Base-by-base conservation (phyloP, 2,797 vertebrate genomes). In the Syngnathus acus region DNA sequence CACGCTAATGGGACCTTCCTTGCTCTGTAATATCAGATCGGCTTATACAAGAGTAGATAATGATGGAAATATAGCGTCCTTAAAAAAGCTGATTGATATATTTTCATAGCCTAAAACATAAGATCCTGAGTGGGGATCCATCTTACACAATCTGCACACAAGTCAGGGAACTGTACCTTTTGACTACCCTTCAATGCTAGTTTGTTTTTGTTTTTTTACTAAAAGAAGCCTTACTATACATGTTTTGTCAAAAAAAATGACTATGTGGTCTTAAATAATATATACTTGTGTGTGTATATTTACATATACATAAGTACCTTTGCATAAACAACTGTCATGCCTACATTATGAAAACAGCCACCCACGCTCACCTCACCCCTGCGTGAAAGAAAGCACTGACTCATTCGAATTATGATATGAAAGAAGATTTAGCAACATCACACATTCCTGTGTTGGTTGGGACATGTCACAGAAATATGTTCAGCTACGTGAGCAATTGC, bases 1-100 rank as follows among this genome's bases (percentile, higher is more conserved):
- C 67, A 65, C 64, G 68, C 82, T 91, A 91, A 90, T 90, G 89
- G 88, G 85, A 85, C 81, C 80, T 77, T 78, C 69, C 74, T 68
- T 68, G 65, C 60, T 80, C 71, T 70, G 85, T 83, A 78, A 81
- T 75, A 63, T 78, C 19, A 47, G 84, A 87, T 89, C 87, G 48
- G 69, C 78, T 90, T 89, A 53, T 62, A 62, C 64, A 23, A 51
- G 45, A 65, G 70, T 38, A 68, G 72, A 73, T 75, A 7, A 64
- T 71, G 71, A 69, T 6, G 1, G 59, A 61, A 65, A 47, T 72
- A 68, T 64, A 21, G 9, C 16, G 9, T 26, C 8, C 40, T 26
- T 3, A 32, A 32, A 32, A 32, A 32, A 32, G 32, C 2, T 32
- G 32, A 32, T 32, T 32, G 32, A 32, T 32, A 32, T 32, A 32